Base-by-base conservation (phyloP, 2,797 vertebrate genomes). In the Chaetodon trifasciatus region DNA sequence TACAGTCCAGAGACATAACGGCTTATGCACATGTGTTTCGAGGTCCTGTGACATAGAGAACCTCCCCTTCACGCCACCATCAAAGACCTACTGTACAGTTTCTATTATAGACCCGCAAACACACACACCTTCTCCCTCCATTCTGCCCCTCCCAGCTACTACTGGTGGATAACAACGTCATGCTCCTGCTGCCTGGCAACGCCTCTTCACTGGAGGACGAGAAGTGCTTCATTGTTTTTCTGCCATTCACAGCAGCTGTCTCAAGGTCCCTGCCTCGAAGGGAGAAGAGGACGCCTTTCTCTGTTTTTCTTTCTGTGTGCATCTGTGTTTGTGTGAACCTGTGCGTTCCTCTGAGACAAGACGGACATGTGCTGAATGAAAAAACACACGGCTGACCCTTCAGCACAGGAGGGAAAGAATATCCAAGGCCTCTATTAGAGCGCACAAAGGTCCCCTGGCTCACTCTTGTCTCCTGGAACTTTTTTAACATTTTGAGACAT, bases 131-230 rank as follows among this genome's bases (percentile, higher is more conserved):
- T 68, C 28, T 50, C 53, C 35, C 63, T 24, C 42, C 5, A 19
- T 13, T 66, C 35, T 7, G 4, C 83, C 73, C 79, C 86, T 78
- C 74, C 32, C 44, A 47, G 47, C 67, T 58, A 55, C 77, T 35
- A 70, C 70, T 62, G 49, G 40, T 4, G 67, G 46, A 57, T 70
- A 83, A 63, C 84, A 44, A 78, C 84, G 77, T 91, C 88, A 91
- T 56, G 77, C 84, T 85, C 69, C 87, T 82, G 93, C 93, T 95
- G 93, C 94, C 92, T 94, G 94, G 94, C 93, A 94, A 95, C 94
- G 62, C 86, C 87, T 92, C 90, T 88, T 89, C 83, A 91, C 91
- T 82, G 85, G 86, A 88, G 84, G 86, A 90, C 57, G 42, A 90
- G 90, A 77, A 90, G 86, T 80, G 73, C 89, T 82, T 88, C 83